Conservation (phyloP, 2,113 vertebrate species). For the Siphamia tubifer region DNA sequence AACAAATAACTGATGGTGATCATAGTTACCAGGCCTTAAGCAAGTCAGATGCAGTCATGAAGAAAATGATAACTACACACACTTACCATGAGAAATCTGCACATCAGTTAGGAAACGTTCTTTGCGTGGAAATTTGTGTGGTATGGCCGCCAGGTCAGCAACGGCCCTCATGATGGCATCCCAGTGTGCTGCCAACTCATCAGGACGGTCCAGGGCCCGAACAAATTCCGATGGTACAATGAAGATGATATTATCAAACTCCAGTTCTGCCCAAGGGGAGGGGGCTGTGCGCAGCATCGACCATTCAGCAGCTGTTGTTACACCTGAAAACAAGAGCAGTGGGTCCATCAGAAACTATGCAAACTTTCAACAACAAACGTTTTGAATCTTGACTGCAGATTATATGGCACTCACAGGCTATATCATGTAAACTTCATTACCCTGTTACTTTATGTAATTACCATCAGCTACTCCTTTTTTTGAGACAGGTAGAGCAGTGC, state of each 20-base stretch:
- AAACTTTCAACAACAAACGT: neutral
- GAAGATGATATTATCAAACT: constrained; percentile 83
- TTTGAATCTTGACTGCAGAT: too few relatives aligned
- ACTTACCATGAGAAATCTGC: constrained; percentile 82
- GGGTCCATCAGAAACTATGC: neutral
- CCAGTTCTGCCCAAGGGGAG: constrained; percentile 84
- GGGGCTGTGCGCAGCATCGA: constrained; percentile 63
- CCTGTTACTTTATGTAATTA: too few relatives aligned
- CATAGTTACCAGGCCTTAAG: too few relatives aligned
- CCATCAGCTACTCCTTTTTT: too few relatives aligned
- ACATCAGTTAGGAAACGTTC: constrained; percentile 85
- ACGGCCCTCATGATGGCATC: constrained; percentile 78
- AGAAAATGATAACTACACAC: too few relatives aligned
- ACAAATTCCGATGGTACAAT: constrained; percentile 75
- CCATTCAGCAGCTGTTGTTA: constrained; percentile 73
- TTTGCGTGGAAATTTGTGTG: constrained; percentile 79
- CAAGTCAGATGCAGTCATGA: too few relatives aligned
- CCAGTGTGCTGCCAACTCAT: constrained; percentile 78
- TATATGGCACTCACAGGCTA: too few relatives aligned
- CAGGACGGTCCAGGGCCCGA: constrained; percentile 68
- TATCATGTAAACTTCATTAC: too few relatives aligned
- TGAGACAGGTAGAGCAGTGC: too few relatives aligned
- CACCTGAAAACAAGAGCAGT: constrained; percentile 47
- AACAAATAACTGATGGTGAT: too few relatives aligned
- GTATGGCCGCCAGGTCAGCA: constrained; percentile 76